A percentile compares a stretch with the other conserved stretches of the same genome.
These are phyloP conservation scores for Mastacembelus armatus DNA, from an alignment of 2,797 vertebrate species.

Conservation along the genomic window DNA sequence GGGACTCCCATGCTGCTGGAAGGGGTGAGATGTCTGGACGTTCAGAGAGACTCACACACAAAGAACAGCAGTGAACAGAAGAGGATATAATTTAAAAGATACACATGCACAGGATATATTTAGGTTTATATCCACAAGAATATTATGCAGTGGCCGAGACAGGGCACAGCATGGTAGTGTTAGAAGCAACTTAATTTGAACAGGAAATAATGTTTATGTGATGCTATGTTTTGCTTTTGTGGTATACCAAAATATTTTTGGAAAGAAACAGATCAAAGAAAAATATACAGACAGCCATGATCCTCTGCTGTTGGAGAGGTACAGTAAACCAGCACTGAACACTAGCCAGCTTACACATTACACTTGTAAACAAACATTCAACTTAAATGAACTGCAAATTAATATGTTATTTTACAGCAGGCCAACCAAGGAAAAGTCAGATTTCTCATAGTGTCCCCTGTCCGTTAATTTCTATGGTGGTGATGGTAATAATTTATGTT, in stretches of 20 bases:
- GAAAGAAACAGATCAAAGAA: background rate
- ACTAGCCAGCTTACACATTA: background rate
- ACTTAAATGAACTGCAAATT: no score
- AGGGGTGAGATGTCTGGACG: slow-evolving; percentile 88
- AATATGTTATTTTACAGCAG: no score
- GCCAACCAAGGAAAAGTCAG: no score
- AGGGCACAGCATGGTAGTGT: background rate
- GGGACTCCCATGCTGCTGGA: slow-evolving; percentile 93
- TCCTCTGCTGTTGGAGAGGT: slow-evolving; percentile 4
- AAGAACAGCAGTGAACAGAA: slow-evolving; percentile 85
- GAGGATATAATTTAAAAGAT: slow-evolving; percentile 81
- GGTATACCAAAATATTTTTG: background rate
- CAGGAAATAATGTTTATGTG: background rate
- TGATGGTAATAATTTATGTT: background rate
- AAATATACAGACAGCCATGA: slow-evolving; percentile 20
- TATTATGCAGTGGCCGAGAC: background rate
- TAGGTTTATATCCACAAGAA: background rate
- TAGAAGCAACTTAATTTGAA: background rate
- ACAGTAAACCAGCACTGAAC: slow-evolving; percentile 20
- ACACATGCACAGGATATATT: background rate
- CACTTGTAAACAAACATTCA: background rate
- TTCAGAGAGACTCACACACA: slow-evolving; percentile 85
- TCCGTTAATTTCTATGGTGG: no score
- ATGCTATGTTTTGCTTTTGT: background rate
- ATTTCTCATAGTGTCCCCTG: no score